Conservation (phyloP, 2,113 vertebrate genomes). For the Diglossa brunneiventris region DNA sequence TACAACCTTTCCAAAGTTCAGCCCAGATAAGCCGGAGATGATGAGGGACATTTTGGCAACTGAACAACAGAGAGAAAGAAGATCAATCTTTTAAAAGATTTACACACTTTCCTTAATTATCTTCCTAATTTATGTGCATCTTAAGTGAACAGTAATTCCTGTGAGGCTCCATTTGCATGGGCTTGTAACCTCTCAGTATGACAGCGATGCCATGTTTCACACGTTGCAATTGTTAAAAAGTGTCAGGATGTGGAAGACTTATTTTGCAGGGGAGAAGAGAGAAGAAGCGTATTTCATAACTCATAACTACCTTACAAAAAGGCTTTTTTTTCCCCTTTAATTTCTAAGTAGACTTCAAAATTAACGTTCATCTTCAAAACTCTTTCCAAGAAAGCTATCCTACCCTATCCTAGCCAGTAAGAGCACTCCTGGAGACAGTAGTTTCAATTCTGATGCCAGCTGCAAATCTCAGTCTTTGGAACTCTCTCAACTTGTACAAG, state of each 20-base stretch:
- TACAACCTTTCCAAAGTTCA: background rate
- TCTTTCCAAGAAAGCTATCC: background rate
- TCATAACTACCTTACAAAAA: background rate
- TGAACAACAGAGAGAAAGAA: background rate
- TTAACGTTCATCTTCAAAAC: background rate
- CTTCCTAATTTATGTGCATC: background rate
- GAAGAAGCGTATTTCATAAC: background rate
- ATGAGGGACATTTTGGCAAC: background rate
- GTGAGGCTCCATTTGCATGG: background rate
- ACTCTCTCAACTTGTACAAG: background rate
- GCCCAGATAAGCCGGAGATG: background rate
- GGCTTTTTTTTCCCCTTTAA: fast-evolving
- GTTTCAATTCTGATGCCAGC: background rate
- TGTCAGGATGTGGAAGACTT: background rate
- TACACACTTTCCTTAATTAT: constrained; percentile 11
- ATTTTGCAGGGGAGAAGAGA: background rate
- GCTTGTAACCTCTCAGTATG: background rate
- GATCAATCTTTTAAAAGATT: constrained; percentile 7
- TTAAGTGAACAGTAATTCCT: background rate
- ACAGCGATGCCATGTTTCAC: background rate
- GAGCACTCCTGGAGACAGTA: background rate
- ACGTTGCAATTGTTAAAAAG: background rate
- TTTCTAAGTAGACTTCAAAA: background rate
- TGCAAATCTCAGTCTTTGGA: background rate
- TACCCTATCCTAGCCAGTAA: background rate